Evolutionary conservation across 2,113 vertebrate species (phyloP).

Genomic region (Circaetus gallicus): DNA sequence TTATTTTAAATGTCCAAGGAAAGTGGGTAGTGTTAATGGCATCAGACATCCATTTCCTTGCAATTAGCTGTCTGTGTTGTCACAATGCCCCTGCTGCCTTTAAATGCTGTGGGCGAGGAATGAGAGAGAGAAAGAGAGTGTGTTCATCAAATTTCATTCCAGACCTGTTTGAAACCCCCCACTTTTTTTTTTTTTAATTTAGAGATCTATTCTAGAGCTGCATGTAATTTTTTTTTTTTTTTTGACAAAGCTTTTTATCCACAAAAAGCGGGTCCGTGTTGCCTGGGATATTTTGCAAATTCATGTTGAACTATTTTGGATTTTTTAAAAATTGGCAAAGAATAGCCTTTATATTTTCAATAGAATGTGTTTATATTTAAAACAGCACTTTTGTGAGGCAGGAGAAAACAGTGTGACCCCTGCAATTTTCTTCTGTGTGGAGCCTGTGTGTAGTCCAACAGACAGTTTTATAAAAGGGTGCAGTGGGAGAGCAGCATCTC

Average conservation of each 20-base stretch:
- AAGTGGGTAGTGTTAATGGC: conserved; percentile 43
- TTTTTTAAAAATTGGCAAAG: not conserved
- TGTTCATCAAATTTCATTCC: conserved; percentile 12
- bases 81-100: conserved; percentile 34
- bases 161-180: not conserved
- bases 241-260: not conserved
- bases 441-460: not conserved
- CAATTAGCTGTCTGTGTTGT: conserved; percentile 60
- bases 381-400: not conserved
- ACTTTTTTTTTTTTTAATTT: not conserved
- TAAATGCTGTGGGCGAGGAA: conserved; percentile 24
- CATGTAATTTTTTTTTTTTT: not conserved
- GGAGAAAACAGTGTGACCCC: not conserved
- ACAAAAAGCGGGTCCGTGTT: not conserved
- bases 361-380: not conserved
- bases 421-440: not conserved
- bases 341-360: not conserved
- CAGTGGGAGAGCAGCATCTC: not conserved
- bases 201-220: not conserved
- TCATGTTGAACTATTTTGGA: not conserved
- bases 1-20: conserved; percentile 47
- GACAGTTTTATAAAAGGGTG: not conserved
- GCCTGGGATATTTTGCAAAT: not conserved
- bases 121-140: not conserved
- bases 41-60: conserved; percentile 58